Conservation (phyloP, 64 coral and sea anemone species). For the Trachythela sp. region DNA sequence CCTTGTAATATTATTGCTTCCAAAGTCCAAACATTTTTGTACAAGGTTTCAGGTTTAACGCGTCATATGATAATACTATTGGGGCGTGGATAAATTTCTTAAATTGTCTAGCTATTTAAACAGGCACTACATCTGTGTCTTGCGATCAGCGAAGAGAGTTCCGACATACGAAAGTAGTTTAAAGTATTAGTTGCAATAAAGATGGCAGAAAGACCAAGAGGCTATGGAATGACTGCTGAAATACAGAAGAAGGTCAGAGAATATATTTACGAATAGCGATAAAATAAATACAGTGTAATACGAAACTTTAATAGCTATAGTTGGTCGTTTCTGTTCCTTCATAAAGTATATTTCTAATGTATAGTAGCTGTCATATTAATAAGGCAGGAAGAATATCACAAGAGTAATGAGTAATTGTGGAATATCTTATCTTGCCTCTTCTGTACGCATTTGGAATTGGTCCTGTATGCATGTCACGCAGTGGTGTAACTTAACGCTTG, state of each 20-base stretch:
- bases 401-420: no score
- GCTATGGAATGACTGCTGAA: slow-evolving; percentile 1
- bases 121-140: background rate
- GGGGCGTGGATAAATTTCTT: background rate
- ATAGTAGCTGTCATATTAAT: no score
- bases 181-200: background rate
- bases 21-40: background rate
- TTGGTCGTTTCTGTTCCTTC: background rate
- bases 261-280: background rate
- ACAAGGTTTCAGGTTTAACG: background rate
- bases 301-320: background rate
- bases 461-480: no score
- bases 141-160: background rate
- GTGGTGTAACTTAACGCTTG: no score
- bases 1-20: background rate
- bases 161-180: background rate
- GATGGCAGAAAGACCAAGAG: background rate
- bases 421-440: no score
- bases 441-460: no score
- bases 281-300: background rate
- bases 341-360: background rate
- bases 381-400: no score
- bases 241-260: background rate
- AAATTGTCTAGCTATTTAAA: background rate
- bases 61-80: background rate